Evolutionary conservation across 2,888 invertebrate genomes (phyloP), one percentile per base, ranked within the genome.

Genomic region (Drosophila fungiperda): DNA sequence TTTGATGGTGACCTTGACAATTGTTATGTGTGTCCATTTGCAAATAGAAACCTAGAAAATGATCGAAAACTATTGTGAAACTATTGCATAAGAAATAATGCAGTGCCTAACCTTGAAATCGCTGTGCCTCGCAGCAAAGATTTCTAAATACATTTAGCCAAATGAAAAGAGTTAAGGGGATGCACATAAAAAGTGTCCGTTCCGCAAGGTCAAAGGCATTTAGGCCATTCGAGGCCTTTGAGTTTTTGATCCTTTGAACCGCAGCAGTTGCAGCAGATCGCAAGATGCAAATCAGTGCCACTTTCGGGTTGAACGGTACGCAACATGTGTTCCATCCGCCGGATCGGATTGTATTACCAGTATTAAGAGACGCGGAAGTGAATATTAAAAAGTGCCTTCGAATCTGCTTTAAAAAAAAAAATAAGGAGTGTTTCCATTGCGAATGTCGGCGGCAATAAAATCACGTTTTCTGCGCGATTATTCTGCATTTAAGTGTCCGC

Each of bases 51-150:
- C 29, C 23, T 23, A 23, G 20, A 32, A 15, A n/a, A 20, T 29
- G 11, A 35, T 52, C 6, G 32, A 6, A 20, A 23, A 15, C n/a
- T 42, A 23, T 35, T 33, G 50, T 45, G 38, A 76, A 80, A 6
- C 29, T 55, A 73, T 89, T 84, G 59, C 90, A 62, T 62, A 58
- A 69, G 63, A 59, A 61, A 48, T 62, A 42, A 38, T 73, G 62
- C 40, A 32, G 2, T 55, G n/a, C 5, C 40, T 83, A 78, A 82
- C 92, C 92, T 90, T 91, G 90, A 80, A 70, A 52, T 40, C 11
- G 42, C 29, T 33, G 66, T 45, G 26, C 8, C 15, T 17, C n/a
- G 36, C 49, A 45, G 38, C 45, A 48, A 58, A 53, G 80, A 64
- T 89, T 89, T 83, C 90, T 83, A 87, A 80, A 66, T 49, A 48